Conservation (phyloP, 2,888 invertebrate species). For the Pandemis heparana region DNA sequence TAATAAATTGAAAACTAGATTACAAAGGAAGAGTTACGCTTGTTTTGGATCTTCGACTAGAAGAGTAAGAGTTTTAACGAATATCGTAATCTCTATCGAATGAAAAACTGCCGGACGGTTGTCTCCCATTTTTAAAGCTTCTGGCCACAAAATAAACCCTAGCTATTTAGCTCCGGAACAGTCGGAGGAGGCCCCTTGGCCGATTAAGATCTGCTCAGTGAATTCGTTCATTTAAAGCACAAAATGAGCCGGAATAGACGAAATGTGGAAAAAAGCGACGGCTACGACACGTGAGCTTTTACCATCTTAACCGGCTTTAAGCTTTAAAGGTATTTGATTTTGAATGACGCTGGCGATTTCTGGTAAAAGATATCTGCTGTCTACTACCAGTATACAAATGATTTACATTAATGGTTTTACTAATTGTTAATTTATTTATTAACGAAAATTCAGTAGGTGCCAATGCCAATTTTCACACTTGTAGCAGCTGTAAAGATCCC, state of each 20-base stretch:
- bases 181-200: slow-evolving; percentile 73
- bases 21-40: neutral
- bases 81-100: slow-evolving; percentile 27
- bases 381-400: neutral
- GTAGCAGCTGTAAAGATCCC: too few relatives aligned
- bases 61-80: slow-evolving; percentile 18
- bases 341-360: slow-evolving; percentile 1
- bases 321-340: slow-evolving; percentile 34
- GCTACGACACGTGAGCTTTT: slow-evolving; percentile 42
- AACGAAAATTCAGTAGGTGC: too few relatives aligned
- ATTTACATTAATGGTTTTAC: too few relatives aligned
- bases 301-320: slow-evolving; percentile 31
- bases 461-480: too few relatives aligned
- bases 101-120: slow-evolving; percentile 48
- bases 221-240: slow-evolving; percentile 74
- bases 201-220: slow-evolving; percentile 75
- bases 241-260: slow-evolving; percentile 66
- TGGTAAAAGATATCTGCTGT: neutral
- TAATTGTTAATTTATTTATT: too few relatives aligned
- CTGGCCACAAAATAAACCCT: slow-evolving; percentile 73
- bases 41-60: neutral
- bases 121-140: slow-evolving; percentile 66
- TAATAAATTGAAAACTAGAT: too few relatives aligned
- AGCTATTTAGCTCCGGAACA: slow-evolving; percentile 74
- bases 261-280: slow-evolving; percentile 55